Base-by-base conservation (phyloP, 2,797 vertebrate genomes). In the Chlorospingus semifuscus region DNA sequence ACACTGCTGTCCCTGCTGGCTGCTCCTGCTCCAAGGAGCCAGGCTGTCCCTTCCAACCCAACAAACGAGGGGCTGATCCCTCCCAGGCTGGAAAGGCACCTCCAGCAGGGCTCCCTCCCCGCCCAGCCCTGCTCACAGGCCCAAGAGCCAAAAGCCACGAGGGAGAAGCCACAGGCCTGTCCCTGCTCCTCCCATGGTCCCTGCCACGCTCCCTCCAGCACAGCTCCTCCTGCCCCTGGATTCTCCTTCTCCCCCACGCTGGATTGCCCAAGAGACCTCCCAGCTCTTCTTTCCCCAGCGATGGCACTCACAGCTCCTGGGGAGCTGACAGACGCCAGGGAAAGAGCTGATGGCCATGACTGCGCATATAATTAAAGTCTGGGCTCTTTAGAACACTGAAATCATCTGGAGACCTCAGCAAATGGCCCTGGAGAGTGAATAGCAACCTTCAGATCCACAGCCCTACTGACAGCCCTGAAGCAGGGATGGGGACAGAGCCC, bases 361-460 rank as follows among this genome's bases (percentile, higher is more conserved):
- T 71, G 53, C 60, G 83, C 89, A 29, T 39, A 6, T 57, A 83
- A 94, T 86, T 88, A 74, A 91, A 83, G 82, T 83, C 4, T 84
- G 85, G 52, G 36, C 63, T 94, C 70, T 91, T 59, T 14, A 61
- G 65, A 94, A 83, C 65, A 41, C 65, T 86, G 2, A 94, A 94
- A 93, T 94, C 66, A 77, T 94, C 57, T 16, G 24, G 69, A 91
- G 79, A 90, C 72, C 66, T 93, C 90, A 90, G 70, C 74, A 87
- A 90, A 87, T 19, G 3, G 2, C 85, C 77, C 80, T 32, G 77
- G 50, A 90, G 88, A 78, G 19, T 14, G 63, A 90, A 83, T 29
- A 90, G 91, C 61, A 80, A 21, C 77, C 61, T 78, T 76, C 39
- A 82, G 91, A 69, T 74, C 29, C 68, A 50, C 41, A 36, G 80